These are phyloP conservation scores for Oostethus manadensis DNA, from an alignment of 2,113 vertebrate genomes.

Conservation along the genomic window DNA sequence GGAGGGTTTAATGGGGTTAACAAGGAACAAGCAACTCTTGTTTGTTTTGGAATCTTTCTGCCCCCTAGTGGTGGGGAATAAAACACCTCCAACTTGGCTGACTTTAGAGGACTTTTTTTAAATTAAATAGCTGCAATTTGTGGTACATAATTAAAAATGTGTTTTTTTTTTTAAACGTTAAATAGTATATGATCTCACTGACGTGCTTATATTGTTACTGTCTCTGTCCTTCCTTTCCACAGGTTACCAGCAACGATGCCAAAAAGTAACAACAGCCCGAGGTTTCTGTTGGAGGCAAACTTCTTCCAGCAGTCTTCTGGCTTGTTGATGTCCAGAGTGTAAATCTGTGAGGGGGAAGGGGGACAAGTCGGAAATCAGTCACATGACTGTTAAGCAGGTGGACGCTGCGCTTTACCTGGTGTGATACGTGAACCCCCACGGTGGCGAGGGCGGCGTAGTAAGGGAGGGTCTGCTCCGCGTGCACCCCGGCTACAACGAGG, in stretches of 20 bases:
- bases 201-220: background rate
- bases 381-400: background rate
- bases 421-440: constrained; percentile 71
- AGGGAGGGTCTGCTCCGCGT: constrained; percentile 77
- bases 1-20: too few relatives aligned
- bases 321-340: constrained; percentile 82
- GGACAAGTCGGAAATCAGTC: background rate
- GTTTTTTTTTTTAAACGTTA: too few relatives aligned
- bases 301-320: constrained; percentile 93
- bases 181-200: background rate
- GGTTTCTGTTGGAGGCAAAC: constrained; percentile 85
- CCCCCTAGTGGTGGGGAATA: constrained; percentile 16
- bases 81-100: too few relatives aligned
- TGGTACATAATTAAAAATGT: too few relatives aligned
- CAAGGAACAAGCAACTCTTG: too few relatives aligned
- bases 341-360: constrained; percentile 72
- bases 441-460: constrained; percentile 79
- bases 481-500: constrained; percentile 76
- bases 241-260: constrained; percentile 87
- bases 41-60: background rate
- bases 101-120: too few relatives aligned
- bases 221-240: constrained; percentile 71
- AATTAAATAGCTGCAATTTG: too few relatives aligned
- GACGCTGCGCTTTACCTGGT: constrained; percentile 75
- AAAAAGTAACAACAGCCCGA: constrained; percentile 82